Percentiles rank a stretch among this genome's conserved stretches.
Conservation (phyloP, 1,140 invertebrate species). For the Zaprionus gabonicus region DNA sequence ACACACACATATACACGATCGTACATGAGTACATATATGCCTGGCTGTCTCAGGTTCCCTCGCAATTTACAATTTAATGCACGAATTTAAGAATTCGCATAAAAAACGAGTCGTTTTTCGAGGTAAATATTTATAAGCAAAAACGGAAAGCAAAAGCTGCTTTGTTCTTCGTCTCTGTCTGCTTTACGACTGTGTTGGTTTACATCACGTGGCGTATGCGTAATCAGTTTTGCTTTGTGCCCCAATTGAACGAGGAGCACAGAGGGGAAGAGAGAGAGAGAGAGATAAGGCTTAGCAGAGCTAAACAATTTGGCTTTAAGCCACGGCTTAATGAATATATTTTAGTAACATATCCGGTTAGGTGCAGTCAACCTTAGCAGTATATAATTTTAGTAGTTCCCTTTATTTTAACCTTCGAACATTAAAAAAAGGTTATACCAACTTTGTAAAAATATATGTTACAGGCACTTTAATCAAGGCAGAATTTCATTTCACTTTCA, state of each 20-base stretch:
- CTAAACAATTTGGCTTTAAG: not conserved
- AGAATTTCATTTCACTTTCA: too few species aligned
- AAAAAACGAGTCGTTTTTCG: constrained; percentile 46
- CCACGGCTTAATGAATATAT: constrained; percentile 1
- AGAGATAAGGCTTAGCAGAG: not conserved
- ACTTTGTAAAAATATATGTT: too few species aligned
- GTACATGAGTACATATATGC: not conserved
- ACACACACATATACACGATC: not conserved
- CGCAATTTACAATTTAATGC: constrained; percentile 70
- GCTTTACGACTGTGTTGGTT: constrained; percentile 3
- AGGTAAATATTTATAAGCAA: constrained; percentile 64
- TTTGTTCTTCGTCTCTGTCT: constrained; percentile 42
- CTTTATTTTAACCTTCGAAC: too few species aligned
- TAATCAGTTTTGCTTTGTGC: constrained; percentile 22
- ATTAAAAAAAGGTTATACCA: too few species aligned
- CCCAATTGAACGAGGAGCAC: not conserved
- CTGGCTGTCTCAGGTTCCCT: not conserved
- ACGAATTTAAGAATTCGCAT: constrained; percentile 72
- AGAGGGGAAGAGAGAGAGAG: not conserved
- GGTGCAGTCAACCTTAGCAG: not conserved
- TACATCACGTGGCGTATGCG: constrained; percentile 36
- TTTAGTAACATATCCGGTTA: not conserved
- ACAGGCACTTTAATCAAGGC: too few species aligned
- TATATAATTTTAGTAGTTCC: too few species aligned
- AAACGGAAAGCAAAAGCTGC: constrained; percentile 12